Conservation (phyloP, 2,888 invertebrate genomes). For the Lithophane leautieri region DNA sequence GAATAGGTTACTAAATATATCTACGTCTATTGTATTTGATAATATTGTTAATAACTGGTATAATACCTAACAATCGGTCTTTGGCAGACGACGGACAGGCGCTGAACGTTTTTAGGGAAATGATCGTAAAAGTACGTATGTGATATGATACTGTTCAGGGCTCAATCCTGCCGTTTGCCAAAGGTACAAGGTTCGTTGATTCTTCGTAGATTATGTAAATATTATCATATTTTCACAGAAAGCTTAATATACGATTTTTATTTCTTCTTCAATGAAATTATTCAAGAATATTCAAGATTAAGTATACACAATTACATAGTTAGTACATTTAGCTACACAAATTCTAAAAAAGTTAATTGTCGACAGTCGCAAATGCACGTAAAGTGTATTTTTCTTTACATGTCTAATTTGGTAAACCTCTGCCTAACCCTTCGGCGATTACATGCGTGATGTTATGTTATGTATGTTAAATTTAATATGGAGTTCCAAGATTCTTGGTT, state of each 20-base stretch:
- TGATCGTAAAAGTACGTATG: neutral
- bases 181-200: neutral
- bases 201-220: neutral
- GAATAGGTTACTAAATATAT: too few species aligned
- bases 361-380: neutral
- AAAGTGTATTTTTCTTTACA: neutral
- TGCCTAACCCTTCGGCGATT: neutral
- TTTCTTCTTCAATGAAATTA: constrained; percentile 2
- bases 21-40: too few species aligned
- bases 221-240: constrained; percentile 1
- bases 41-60: constrained; percentile 3
- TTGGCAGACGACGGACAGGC: neutral
- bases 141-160: neutral
- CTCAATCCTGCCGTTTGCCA: constrained; percentile 6
- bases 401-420: neutral
- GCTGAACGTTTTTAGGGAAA: neutral
- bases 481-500: neutral
- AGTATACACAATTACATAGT: constrained; percentile 21
- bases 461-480: neutral
- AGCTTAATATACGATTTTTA: constrained; percentile 14
- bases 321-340: constrained; percentile 33
- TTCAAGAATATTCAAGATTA: constrained; percentile 5
- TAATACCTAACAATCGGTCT: neutral
- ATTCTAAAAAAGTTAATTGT: constrained; percentile 7
- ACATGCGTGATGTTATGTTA: neutral